Conservation (phyloP, 2,113 vertebrate genomes). For the Cyanoderma ruficeps region DNA sequence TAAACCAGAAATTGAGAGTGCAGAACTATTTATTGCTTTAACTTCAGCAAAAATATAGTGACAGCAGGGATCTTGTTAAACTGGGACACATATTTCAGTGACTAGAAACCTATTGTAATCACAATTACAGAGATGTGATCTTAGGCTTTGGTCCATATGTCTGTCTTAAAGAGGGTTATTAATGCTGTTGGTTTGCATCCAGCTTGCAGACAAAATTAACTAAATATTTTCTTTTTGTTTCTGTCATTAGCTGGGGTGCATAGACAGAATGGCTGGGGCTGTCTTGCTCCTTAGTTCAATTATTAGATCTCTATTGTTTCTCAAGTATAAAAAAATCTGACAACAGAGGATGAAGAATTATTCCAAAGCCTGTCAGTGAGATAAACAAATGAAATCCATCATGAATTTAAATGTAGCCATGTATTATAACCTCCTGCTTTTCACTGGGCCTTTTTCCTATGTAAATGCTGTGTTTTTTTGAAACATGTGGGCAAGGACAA, state of each 20-base stretch:
- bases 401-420: constrained; percentile 22
- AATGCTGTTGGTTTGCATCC: constrained; percentile 41
- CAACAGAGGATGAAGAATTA: constrained; percentile 37
- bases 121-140: not conserved
- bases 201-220: constrained; percentile 43
- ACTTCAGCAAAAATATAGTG: not conserved
- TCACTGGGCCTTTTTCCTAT: not conserved
- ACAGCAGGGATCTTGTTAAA: not conserved
- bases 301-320: constrained; percentile 58
- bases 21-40: not conserved
- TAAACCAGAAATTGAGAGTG: not conserved
- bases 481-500: not conserved
- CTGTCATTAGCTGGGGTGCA: not conserved
- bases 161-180: constrained; percentile 40
- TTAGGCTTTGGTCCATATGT: constrained; percentile 17
- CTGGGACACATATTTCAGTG: not conserved
- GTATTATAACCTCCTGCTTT: constrained; percentile 9
- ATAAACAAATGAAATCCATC: constrained; percentile 25
- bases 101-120: constrained; percentile 17
- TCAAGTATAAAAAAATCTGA: constrained; percentile 11
- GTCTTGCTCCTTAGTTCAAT: constrained; percentile 58
- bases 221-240: constrained; percentile 24
- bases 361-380: not conserved
- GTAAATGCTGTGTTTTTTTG: not conserved
- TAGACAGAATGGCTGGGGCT: constrained; percentile 24